Base-by-base conservation (phyloP, 2,113 vertebrate species). In the Apodemus sylvaticus region DNA sequence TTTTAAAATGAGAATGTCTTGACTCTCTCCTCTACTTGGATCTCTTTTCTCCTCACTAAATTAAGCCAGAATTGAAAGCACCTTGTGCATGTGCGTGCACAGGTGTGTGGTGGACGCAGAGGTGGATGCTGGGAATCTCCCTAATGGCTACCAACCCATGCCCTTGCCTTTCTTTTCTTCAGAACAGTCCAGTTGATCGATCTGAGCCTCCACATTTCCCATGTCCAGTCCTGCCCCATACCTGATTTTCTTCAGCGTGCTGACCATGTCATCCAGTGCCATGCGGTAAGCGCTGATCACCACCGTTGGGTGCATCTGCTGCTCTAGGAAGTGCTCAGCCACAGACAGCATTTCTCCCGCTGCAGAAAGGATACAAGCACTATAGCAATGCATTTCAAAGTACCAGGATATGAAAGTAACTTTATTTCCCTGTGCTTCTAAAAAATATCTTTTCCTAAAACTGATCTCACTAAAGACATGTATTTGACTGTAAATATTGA, bases 331-430 rank as follows among this genome's bases (percentile, higher is more conserved):
- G 96, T 99, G 99, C 96, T 99, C 99, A 0, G 99, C 99, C 3
- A 99, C 99, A 0, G 99, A 98, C 2, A 99, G 98, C 99, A 99
- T 99, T 98, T 99, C 99, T n/a, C 99, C 99, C 0, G 99, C 99
- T 99, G 70, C 7, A 96, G 96, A 76, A 78, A 45, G 36, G 0
- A 96, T 2, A 76, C 2, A 91, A n/a, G 0, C 0, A 64, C 7
- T 68, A 68, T 0, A 45, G 39, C 22, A 36, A 87, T 29, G 6
- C 42, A 96, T 89, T 55, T 16, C 16, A 76, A 96, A 82, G 78
- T 2, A 58, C 9, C 0, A 19, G 10, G 26, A 36, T 55, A 83
- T 36, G 53, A 90, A 79, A 5, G 7, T 26, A 93, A 83, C 17
- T 42, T 96, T 92, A 83, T 36, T 51, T 96, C 34, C 89, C 51